Conservation (phyloP, 2,113 vertebrate genomes). For the Odocoileus virginianus region DNA sequence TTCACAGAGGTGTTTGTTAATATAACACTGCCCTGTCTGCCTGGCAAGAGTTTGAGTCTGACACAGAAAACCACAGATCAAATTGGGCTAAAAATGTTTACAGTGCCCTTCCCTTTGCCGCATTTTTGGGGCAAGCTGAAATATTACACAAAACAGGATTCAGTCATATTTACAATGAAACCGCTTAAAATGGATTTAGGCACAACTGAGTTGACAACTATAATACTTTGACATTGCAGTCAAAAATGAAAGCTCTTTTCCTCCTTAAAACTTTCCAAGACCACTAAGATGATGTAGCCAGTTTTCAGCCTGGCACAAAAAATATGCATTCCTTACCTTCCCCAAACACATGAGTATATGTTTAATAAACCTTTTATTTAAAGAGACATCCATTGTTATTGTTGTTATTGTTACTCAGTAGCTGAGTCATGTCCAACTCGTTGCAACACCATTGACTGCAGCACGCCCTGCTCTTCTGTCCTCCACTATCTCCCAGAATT, state of each 20-base stretch:
- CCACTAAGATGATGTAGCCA: neutral
- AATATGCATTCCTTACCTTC: neutral
- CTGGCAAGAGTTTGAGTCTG: conserved; percentile 26
- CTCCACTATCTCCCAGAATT: neutral
- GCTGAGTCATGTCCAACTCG: neutral
- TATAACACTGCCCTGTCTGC: neutral
- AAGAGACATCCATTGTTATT: neutral
- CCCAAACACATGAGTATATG: neutral
- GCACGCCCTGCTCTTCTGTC: neutral
- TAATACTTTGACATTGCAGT: neutral
- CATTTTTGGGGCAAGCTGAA: conserved; percentile 22
- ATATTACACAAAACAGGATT: conserved; percentile 5
- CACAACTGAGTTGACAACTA: neutral
- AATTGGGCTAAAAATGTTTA: neutral
- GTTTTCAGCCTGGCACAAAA: neutral
- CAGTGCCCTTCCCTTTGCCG: neutral
- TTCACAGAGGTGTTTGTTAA: conserved; percentile 28
- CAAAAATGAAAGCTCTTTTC: neutral
- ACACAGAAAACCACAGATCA: conserved; percentile 4
- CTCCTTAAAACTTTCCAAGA: neutral
- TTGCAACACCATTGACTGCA: neutral
- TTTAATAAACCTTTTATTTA: neutral
- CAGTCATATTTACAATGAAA: neutral
- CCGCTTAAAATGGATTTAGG: neutral
- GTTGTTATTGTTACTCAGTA: neutral